phyloP scores from a whole-genome alignment of 2,888 invertebrate genomes.

The Eledone cirrhosa region DNA sequence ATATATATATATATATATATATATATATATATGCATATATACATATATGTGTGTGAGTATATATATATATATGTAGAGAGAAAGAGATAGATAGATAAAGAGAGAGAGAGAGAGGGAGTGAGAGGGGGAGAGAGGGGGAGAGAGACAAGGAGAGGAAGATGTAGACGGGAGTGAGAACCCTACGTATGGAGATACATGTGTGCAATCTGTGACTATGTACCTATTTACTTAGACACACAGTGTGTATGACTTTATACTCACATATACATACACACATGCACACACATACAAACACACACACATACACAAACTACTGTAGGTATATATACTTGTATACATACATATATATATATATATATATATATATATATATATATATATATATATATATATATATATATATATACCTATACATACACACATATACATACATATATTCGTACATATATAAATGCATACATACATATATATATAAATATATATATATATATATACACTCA shows the following conservation, averaged over 20 bases:
- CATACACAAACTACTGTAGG: neutral
- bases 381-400: conserved; percentile 22
- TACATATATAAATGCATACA: neutral
- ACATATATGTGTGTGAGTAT: too few species aligned
- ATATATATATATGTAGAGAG: too few species aligned
- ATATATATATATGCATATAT: too few species aligned
- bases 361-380: neutral
- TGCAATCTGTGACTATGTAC: too few species aligned
- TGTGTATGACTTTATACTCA: neutral
- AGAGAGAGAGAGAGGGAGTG: conserved; percentile 2
- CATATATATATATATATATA: neutral
- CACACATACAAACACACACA: neutral
- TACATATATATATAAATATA: neutral
- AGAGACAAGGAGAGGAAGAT: too few species aligned
- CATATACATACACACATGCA: neutral
- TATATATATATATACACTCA: neutral
- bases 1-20: too few species aligned
- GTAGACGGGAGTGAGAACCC: too few species aligned
- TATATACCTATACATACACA: neutral
- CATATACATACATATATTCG: conserved; percentile 7
- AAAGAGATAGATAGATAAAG: too few species aligned
- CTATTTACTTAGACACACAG: neutral
- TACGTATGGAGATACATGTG: too few species aligned
- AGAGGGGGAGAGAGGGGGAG: neutral
- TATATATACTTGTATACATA: neutral